Evolutionary conservation across 2,888 invertebrate genomes (phyloP), one percentile per base, ranked within the genome.

Genomic region (Drosophila nr. medialis): DNA sequence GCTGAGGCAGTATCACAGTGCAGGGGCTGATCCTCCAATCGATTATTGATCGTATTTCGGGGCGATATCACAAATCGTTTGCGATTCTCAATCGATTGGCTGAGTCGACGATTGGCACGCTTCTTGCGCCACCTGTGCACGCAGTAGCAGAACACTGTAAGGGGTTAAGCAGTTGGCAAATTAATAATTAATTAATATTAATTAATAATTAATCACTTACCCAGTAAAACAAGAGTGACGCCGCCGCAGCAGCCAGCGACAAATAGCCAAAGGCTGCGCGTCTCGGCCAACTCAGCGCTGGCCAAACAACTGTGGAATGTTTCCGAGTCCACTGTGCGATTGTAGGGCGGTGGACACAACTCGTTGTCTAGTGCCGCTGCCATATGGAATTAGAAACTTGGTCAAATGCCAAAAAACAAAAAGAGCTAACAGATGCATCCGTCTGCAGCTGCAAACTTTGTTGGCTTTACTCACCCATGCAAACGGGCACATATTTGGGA

Each of bases 331-430:
- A 92, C 80, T 32, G 93, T 92, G 51, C 81, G 85, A 77, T 92
- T 92, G 73, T 91, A 92, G 78, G 92, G 88, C 84, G 88, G 82
- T 70, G 93, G 92, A 75, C 92, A 92, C 59, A 74, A 72, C 36
- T 77, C 77, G 29, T 66, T 72, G 60, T 90, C 90, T 70, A 89
- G 77, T 42, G 81, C 64, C 48, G 86, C 92, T 92, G 73, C 10
- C 79, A 53, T 21, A 64, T 64, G 65, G 58, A 77, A 64, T 59
- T 71, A 51, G 70, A 64, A 75, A 55, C 51, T 84, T 83, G 89
- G 71, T 81, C 79, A 73, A 61, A 58, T 76, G 87, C 83, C 88
- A 89, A 87, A 86, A 8, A 18, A 24, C 2, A 15, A 45, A 21
- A 24, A 15, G 8, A 87, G 89, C 72, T 36, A 66, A 55, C 40